Evolutionary conservation across 2,888 invertebrate genomes (phyloP).

Genomic region (Elegia similella): DNA sequence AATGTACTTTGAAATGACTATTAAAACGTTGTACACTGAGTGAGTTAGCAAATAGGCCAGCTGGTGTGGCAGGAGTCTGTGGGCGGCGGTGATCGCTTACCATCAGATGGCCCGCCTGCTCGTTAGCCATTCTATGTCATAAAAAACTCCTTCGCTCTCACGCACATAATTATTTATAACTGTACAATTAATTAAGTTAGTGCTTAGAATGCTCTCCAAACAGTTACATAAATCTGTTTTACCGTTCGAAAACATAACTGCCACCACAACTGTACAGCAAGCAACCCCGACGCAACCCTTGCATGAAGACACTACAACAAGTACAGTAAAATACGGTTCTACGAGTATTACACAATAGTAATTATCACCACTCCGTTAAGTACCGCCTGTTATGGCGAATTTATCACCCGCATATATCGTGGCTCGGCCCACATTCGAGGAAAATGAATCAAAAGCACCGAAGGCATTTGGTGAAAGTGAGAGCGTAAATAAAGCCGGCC

Average conservation of each 20-base stretch:
- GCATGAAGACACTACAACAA: not conserved
- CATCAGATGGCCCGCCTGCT: too few species aligned
- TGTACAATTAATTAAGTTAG: too few species aligned
- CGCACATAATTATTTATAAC: too few species aligned
- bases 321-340: not conserved
- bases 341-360: conserved; percentile 7
- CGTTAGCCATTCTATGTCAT: too few species aligned
- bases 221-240: not conserved
- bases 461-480: conserved; percentile 65
- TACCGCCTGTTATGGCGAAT: conserved; percentile 13
- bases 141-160: too few species aligned
- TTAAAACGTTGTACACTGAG: too few species aligned
- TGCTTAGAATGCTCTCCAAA: not conserved
- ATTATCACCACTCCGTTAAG: not conserved
- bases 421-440: conserved; percentile 25
- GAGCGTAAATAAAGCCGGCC: conserved; percentile 55
- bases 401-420: conserved; percentile 16
- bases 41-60: too few species aligned
- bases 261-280: not conserved
- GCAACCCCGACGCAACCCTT: not conserved
- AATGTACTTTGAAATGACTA: too few species aligned
- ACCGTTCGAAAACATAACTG: not conserved
- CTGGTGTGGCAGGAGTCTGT: too few species aligned
- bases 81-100: too few species aligned
- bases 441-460: conserved; percentile 32